phyloP scores from a whole-genome alignment of 1,140 invertebrate species.

The Drosophila ogumai region DNA sequence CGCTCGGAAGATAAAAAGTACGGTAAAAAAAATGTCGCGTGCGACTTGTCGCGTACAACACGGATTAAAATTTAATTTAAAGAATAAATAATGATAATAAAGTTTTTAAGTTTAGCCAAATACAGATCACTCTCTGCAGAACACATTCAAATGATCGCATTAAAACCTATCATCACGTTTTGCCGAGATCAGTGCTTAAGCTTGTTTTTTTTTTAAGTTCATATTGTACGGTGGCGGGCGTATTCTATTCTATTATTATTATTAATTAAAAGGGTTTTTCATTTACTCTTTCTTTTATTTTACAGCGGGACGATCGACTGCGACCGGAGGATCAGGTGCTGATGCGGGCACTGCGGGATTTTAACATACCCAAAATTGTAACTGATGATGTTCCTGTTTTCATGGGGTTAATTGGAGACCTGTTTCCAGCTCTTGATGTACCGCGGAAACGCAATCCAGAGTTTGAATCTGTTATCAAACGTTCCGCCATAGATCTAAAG shows the following conservation, averaged over 20 bases:
- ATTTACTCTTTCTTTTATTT: neutral
- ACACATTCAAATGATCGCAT: too few relatives aligned
- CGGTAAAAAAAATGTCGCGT: too few relatives aligned
- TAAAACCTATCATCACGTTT: too few relatives aligned
- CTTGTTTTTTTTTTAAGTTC: too few relatives aligned
- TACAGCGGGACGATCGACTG: conserved; percentile 1
- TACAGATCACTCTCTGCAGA: too few relatives aligned
- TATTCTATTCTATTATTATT: neutral
- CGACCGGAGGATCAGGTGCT: conserved; percentile 7
- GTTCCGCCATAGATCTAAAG: conserved; percentile 2
- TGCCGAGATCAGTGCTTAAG: too few relatives aligned
- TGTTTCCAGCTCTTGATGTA: conserved; percentile 3
- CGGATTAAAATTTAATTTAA: too few relatives aligned
- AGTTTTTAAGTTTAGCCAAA: too few relatives aligned
- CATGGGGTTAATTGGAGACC: conserved; percentile 5
- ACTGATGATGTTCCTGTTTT: conserved; percentile 10
- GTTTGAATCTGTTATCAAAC: conserved; percentile 5
- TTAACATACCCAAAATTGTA: conserved; percentile 9
- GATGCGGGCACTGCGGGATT: conserved; percentile 1
- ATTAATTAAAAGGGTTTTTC: neutral
- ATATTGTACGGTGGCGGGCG: too few relatives aligned
- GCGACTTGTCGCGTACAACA: too few relatives aligned
- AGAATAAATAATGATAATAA: too few relatives aligned
- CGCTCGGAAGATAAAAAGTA: too few relatives aligned
- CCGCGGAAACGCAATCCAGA: conserved; percentile 7